Base-by-base conservation (phyloP, 2,888 invertebrate genomes). In the Steinernema hermaphroditum region DNA sequence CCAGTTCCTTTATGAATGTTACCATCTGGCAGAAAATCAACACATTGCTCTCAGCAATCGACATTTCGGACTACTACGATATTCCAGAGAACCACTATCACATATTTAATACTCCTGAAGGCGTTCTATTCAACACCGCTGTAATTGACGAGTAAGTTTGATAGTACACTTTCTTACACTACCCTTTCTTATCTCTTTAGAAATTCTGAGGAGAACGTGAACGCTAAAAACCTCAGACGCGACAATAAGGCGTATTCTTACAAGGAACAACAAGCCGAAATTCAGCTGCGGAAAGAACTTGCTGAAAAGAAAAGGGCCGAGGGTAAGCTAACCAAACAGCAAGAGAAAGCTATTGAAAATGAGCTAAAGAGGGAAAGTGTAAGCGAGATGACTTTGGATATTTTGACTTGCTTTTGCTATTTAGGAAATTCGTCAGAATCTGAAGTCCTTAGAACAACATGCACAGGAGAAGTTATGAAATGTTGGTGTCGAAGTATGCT, bases 241-340 rank as follows among this genome's bases (percentile, higher is more conserved):
- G 97, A 97, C 87, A 96, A 94, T 87, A 96, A 88, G 93, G 81
- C 92, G 0, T 97, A 97, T 88, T 94, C 94, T 75, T 95, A 94
- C 87, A 94, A 94, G 86, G 96, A 96, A 76, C 96, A 96, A 87
- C 90, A 94, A 85, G 96, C 95, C 85, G 96, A 96, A 87, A 87
- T 94, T 78, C 93, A 94, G 86, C 89, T 96, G 71, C 90, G 93
- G n/a, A 91, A 94, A 82, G 96, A 96, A 88, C 89, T 96, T 24
- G 95, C 95, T 81, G 94, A 94, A 82, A 94, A 94, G 87, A 91
- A 80, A 16, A 54, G 81, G 57, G 80, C 80, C 41, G 85, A 85
- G 71, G 85, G 85, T 44, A 85, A 85, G 73, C 81, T 92, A 68
- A 92, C 93, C 0, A 91, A 92, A 16, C 96, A 96, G 87, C 97